phyloP scores from a whole-genome alignment of 2,113 vertebrate genomes.

The Serinus canaria region DNA sequence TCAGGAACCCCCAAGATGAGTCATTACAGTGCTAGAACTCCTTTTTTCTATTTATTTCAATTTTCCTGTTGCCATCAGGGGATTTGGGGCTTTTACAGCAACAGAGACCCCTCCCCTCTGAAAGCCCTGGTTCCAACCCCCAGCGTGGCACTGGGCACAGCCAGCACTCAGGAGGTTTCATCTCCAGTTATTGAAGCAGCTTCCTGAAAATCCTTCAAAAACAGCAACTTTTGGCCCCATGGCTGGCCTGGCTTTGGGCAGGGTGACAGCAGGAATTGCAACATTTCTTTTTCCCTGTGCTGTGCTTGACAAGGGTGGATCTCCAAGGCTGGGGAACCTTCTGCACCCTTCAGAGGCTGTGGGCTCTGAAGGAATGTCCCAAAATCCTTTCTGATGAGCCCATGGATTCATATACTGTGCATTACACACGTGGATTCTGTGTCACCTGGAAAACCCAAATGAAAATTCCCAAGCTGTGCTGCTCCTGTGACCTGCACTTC shows the following conservation, averaged over 20 bases:
- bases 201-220: background rate
- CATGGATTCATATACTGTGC: background rate
- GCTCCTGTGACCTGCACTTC: background rate
- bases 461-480: background rate
- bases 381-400: background rate
- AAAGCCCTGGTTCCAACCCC: background rate
- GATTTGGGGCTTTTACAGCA: background rate
- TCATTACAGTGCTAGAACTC: background rate
- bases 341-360: background rate
- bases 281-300: background rate
- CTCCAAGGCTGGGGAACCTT: background rate
- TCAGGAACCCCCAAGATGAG: background rate
- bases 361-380: background rate
- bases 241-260: background rate
- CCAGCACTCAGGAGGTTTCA: background rate
- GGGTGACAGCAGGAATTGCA: background rate
- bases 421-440: background rate
- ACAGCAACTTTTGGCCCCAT: background rate
- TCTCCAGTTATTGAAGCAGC: background rate
- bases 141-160: background rate
- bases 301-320: background rate
- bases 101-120: background rate
- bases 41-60: slow-evolving; percentile 28
- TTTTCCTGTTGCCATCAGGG: background rate
- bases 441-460: background rate